Evolutionary conservation across 2,888 invertebrate genomes (phyloP).

Genomic region (Epinotia demarniana): DNA sequence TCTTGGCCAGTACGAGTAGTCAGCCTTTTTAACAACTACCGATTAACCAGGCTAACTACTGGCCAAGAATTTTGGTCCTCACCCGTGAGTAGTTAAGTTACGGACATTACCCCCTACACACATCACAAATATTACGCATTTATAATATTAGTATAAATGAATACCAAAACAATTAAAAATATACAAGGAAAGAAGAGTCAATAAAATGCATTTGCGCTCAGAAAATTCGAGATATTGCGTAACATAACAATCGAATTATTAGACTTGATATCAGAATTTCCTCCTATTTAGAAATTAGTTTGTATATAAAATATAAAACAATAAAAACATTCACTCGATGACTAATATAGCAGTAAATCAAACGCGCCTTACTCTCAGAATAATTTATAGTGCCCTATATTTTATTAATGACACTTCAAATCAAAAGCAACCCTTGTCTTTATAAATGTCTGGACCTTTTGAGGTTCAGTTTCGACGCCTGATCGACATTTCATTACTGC

Average conservation of each 20-base stretch:
- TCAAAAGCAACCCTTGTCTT: constrained; percentile 58
- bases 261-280: background rate
- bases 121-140: too few species aligned
- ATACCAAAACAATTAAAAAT: too few species aligned
- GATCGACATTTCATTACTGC: constrained; percentile 44
- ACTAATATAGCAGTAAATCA: constrained; percentile 17
- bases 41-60: too few species aligned
- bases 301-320: constrained; percentile 51
- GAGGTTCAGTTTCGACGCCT: constrained; percentile 50
- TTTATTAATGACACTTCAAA: constrained; percentile 46
- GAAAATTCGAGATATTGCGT: too few species aligned
- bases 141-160: too few species aligned
- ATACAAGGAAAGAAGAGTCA: too few species aligned
- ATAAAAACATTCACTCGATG: constrained; percentile 41
- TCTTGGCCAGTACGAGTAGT: too few species aligned
- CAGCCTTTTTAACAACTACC: too few species aligned
- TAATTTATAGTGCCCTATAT: constrained; percentile 30
- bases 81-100: too few species aligned
- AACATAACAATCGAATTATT: background rate
- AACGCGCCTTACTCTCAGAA: constrained; percentile 3
- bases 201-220: too few species aligned
- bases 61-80: too few species aligned
- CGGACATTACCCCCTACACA: too few species aligned
- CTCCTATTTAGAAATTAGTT: background rate
- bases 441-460: constrained; percentile 59